Conservation (phyloP, 2,797 vertebrate genomes). For the Chloroceryle inda region DNA sequence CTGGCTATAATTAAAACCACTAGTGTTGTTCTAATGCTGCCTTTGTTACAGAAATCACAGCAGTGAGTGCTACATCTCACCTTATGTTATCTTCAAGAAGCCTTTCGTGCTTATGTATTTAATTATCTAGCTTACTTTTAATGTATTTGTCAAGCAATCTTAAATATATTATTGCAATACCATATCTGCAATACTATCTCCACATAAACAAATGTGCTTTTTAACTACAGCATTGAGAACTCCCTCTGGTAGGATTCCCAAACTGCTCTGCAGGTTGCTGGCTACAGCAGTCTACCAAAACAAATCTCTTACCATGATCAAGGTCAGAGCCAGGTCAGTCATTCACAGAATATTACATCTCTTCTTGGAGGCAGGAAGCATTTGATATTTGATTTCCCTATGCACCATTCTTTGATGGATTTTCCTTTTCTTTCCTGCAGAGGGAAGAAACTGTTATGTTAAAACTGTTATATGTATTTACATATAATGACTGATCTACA, state of each 20-base stretch:
- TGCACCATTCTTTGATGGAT: slow-evolving; percentile 78
- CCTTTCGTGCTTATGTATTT: slow-evolving; percentile 60
- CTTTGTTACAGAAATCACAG: slow-evolving; percentile 43
- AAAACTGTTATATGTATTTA: slow-evolving; percentile 62
- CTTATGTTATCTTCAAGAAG: slow-evolving; percentile 57
- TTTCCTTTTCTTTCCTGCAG: slow-evolving; percentile 70
- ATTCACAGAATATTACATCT: slow-evolving; percentile 85
- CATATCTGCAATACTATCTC: slow-evolving; percentile 69
- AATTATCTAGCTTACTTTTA: slow-evolving; percentile 51
- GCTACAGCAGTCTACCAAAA: slow-evolving; percentile 89
- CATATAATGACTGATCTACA: slow-evolving; percentile 53
- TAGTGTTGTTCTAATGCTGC: slow-evolving; percentile 35
- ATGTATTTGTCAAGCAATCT: slow-evolving; percentile 57
- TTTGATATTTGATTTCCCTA: slow-evolving; percentile 79
- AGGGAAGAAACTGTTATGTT: slow-evolving; percentile 61
- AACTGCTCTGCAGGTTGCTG: slow-evolving; percentile 91
- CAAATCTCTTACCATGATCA: slow-evolving; percentile 89
- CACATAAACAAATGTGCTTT: slow-evolving; percentile 73
- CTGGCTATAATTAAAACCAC: slow-evolving; percentile 41
- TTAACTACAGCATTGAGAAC: slow-evolving; percentile 79
- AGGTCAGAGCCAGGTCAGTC: slow-evolving; percentile 89
- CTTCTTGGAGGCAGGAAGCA: slow-evolving; percentile 79
- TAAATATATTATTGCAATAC: slow-evolving; percentile 65
- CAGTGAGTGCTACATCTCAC: slow-evolving; percentile 12
- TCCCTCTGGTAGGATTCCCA: slow-evolving; percentile 88